phyloP scores from a whole-genome alignment of 2,888 invertebrate species.

The Leucania comma region DNA sequence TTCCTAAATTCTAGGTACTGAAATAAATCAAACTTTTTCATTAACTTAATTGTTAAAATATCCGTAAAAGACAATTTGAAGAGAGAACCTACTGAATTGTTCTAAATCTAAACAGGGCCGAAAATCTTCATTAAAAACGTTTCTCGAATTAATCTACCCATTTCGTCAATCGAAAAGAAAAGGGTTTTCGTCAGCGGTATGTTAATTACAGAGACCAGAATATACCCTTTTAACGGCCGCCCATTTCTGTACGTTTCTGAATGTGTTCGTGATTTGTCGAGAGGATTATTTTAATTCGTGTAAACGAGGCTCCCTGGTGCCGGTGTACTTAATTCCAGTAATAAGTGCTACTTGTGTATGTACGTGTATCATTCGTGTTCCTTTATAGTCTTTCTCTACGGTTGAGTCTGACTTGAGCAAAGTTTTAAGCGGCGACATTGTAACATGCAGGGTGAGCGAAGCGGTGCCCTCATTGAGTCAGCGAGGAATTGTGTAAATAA shows the following conservation, averaged over 20 bases:
- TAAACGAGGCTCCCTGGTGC: constrained; percentile 55
- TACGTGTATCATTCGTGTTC: constrained; percentile 48
- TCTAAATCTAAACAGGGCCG: constrained; percentile 52
- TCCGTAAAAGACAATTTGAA: constrained; percentile 46
- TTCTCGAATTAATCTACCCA: constrained; percentile 70
- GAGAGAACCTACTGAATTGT: constrained; percentile 48
- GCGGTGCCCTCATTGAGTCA: constrained; percentile 15
- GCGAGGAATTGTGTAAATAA: constrained; percentile 14
- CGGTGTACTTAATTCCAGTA: constrained; percentile 52
- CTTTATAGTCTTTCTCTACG: constrained; percentile 46
- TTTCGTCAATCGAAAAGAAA: constrained; percentile 78
- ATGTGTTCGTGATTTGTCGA: constrained; percentile 70
- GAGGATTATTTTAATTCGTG: constrained; percentile 65
- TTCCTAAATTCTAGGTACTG: not conserved
- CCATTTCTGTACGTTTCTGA: constrained; percentile 69
- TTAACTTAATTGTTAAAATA: constrained; percentile 47
- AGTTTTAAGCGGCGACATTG: constrained; percentile 50
- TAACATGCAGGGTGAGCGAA: constrained; percentile 18
- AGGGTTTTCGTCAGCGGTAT: constrained; percentile 76
- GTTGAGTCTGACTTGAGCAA: constrained; percentile 21
- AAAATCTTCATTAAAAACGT: constrained; percentile 67
- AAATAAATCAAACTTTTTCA: constrained; percentile 32
- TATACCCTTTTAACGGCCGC: constrained; percentile 78
- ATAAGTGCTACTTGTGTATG: constrained; percentile 46
- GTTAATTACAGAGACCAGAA: constrained; percentile 80